phyloP scores from a whole-genome alignment of 2,113 vertebrate species.

The Lontra canadensis region DNA sequence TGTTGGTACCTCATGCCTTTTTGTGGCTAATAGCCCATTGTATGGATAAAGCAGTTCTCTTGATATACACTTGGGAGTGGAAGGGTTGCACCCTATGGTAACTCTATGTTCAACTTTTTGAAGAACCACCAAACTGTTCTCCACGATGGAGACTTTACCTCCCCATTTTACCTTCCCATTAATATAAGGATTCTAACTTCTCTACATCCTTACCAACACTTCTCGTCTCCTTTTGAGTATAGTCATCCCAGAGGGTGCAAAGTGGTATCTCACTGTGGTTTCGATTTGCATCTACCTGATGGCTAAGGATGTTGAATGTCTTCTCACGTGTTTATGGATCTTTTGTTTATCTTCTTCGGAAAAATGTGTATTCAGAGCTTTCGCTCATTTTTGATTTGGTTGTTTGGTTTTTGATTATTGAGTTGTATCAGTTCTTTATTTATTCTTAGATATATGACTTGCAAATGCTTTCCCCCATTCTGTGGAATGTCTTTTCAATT shows the following conservation, averaged over 20 bases:
- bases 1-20: neutral
- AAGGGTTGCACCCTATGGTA: neutral
- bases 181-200: neutral
- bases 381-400: neutral
- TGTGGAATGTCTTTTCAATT: neutral
- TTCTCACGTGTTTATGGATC: neutral
- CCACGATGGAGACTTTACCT: neutral
- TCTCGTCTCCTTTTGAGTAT: neutral
- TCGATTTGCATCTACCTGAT: neutral
- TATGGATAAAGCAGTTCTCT: neutral
- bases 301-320: neutral
- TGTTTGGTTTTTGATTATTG: slow-evolving; percentile 18
- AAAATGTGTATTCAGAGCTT: neutral
- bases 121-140: neutral
- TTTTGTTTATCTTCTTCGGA: neutral
- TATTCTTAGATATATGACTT: neutral
- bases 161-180: neutral
- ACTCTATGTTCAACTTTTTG: neutral
- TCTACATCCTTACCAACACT: neutral
- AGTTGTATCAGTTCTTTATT: neutral
- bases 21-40: neutral
- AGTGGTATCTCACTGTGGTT: neutral
- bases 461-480: slow-evolving; percentile 7
- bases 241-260: neutral
- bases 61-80: neutral